A percentile compares a stretch with the other conserved stretches of the same genome.
Evolutionary conservation across 2,797 vertebrate genomes (phyloP).

Genomic region (Rousettus madagascariensis): DNA sequence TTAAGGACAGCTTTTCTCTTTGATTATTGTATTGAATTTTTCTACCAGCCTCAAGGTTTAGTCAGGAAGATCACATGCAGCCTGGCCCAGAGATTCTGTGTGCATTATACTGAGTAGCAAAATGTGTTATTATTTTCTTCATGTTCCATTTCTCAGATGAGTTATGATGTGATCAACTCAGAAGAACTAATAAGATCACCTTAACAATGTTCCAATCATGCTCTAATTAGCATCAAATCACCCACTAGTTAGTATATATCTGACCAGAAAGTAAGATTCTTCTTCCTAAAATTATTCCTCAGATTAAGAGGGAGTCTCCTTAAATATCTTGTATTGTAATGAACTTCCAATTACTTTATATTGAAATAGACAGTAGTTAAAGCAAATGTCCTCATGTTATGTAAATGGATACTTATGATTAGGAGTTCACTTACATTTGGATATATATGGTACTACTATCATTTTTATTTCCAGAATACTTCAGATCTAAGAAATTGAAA

Average conservation of each 20-base stretch:
- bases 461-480: constrained; percentile 46
- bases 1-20: constrained; percentile 45
- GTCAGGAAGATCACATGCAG: neutral
- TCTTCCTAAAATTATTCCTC: neutral
- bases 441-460: neutral
- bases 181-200: neutral
- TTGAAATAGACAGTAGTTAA: neutral
- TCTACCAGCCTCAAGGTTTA: neutral
- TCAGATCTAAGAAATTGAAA: neutral
- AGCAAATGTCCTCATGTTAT: neutral
- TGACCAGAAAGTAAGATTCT: neutral
- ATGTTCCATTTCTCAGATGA: neutral
- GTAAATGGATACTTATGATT: neutral
- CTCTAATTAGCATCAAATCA: neutral
- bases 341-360: neutral
- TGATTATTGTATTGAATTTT: constrained; percentile 37
- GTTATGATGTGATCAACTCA: neutral
- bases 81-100: neutral
- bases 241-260: neutral
- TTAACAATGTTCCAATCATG: neutral
- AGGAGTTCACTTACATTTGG: neutral
- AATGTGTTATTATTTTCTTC: neutral
- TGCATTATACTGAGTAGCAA: neutral
- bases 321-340: neutral
- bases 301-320: neutral